These are phyloP conservation scores for Stichodactyla mertensii DNA, from an alignment of 64 coral and sea anemone species.

Conservation along the genomic window DNA sequence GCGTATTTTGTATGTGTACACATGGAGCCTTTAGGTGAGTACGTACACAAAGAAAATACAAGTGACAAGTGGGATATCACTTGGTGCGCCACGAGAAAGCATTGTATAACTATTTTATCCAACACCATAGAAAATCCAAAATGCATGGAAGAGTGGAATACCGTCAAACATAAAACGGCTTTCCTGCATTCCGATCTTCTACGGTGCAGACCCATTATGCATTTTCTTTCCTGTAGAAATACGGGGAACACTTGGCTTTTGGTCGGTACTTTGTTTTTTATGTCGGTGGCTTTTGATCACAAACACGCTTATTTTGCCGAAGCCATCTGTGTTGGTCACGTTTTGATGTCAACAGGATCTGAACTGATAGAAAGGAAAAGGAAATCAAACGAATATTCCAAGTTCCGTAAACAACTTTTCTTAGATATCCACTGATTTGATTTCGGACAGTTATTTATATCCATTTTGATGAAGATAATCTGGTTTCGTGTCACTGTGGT, in stretches of 20 bases:
- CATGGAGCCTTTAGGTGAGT: too few relatives aligned
- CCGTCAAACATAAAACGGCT: too few relatives aligned
- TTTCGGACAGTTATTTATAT: background rate
- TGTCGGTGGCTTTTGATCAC: background rate
- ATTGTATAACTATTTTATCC: too few relatives aligned
- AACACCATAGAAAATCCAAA: too few relatives aligned
- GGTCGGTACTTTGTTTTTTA: background rate
- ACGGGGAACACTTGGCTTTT: background rate
- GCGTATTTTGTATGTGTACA: too few relatives aligned
- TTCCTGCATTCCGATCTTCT: too few relatives aligned
- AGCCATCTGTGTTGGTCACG: background rate
- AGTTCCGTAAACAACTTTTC: constrained; percentile 7
- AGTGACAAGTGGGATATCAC: too few relatives aligned
- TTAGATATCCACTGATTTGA: background rate
- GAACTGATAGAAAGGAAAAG: background rate
- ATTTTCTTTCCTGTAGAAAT: too few relatives aligned
- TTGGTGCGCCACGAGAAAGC: too few relatives aligned
- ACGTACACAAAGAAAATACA: too few relatives aligned
- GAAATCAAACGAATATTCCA: background rate
- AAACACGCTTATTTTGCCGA: background rate
- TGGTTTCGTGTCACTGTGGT: background rate
- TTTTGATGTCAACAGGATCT: background rate
- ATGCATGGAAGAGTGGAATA: too few relatives aligned
- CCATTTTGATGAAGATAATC: background rate
- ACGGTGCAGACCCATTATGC: too few relatives aligned